Evolutionary conservation across 2,888 invertebrate genomes (phyloP).

Genomic region (Phalangium opilio): DNA sequence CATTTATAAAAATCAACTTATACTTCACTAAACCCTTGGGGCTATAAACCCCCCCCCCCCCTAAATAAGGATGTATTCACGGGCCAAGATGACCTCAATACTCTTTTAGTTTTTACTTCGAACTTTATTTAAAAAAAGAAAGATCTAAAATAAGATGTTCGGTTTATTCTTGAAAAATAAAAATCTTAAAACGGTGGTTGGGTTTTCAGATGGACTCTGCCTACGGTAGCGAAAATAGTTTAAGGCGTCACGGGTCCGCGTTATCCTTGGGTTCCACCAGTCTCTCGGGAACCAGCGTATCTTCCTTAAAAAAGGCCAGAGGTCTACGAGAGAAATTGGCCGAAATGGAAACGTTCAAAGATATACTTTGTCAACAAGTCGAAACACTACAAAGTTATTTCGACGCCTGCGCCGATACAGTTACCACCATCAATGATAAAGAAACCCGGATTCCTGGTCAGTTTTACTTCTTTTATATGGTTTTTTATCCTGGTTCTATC

Average conservation of each 20-base stretch:
- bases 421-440: conserved; percentile 9
- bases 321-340: conserved; percentile 79
- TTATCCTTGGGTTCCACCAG: conserved; percentile 82
- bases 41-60: too few species aligned
- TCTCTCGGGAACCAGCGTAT: conserved; percentile 60
- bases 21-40: too few species aligned
- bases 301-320: conserved; percentile 63
- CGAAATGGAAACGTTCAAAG: conserved; percentile 89
- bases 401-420: conserved; percentile 54
- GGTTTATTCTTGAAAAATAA: too few species aligned
- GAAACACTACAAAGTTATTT: conserved; percentile 80
- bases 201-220: conserved; percentile 77
- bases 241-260: conserved; percentile 84
- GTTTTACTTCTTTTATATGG: conserved; percentile 2
- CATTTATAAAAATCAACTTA: too few species aligned
- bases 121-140: too few species aligned
- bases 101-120: too few species aligned
- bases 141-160: too few species aligned
- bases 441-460: conserved; percentile 14
- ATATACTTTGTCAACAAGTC: conserved; percentile 75
- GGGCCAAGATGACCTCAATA: too few species aligned
- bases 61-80: too few species aligned
- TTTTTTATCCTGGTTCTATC: too few species aligned
- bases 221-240: conserved; percentile 82
- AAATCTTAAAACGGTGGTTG: too few species aligned